phyloP scores from a whole-genome alignment of 2,888 invertebrate species.

The Zeuzera pyrina region DNA sequence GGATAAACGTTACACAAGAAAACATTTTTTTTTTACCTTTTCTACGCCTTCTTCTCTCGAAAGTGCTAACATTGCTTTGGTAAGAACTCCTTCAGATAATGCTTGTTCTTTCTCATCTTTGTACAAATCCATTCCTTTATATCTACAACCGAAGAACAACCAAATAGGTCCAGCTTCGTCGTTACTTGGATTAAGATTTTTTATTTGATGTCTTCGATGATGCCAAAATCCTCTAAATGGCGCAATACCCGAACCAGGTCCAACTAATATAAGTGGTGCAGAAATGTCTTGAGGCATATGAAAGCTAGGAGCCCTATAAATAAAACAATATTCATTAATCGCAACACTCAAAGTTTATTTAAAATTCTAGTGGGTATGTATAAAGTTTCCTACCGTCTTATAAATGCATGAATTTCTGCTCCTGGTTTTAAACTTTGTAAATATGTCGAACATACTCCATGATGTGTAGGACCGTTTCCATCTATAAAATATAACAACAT shows the following conservation, averaged over 20 bases:
- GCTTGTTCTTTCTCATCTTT: constrained; percentile 84
- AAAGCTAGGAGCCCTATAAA: constrained; percentile 85
- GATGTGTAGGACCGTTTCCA: constrained; percentile 85
- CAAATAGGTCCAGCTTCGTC: constrained; percentile 71
- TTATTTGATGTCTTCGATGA: constrained; percentile 70
- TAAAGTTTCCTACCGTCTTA: constrained; percentile 76
- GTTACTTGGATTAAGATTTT: constrained; percentile 21
- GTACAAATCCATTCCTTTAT: constrained; percentile 84
- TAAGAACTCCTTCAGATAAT: constrained; percentile 77
- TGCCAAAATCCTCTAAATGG: constrained; percentile 97
- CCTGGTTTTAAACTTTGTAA: constrained; percentile 78
- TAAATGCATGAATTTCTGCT: constrained; percentile 81
- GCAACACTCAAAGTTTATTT: background rate
- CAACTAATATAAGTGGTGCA: constrained; percentile 87
- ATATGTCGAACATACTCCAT: constrained; percentile 95
- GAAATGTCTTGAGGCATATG: constrained; percentile 84
- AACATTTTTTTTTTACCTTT: constrained; percentile 78
- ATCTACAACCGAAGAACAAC: constrained; percentile 91
- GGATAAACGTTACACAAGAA: too few relatives aligned
- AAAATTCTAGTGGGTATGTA: background rate
- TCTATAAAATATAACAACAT: constrained; percentile 74
- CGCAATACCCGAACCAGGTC: constrained; percentile 94
- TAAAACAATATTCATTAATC: constrained; percentile 1
- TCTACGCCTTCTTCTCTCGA: constrained; percentile 82
- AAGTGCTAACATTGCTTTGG: constrained; percentile 83